Evolutionary conservation across 35 echinoderm and acorn worm species (phyloP), one percentile per base, ranked within the genome.

Genomic region (Lytechinus variegatus): DNA sequence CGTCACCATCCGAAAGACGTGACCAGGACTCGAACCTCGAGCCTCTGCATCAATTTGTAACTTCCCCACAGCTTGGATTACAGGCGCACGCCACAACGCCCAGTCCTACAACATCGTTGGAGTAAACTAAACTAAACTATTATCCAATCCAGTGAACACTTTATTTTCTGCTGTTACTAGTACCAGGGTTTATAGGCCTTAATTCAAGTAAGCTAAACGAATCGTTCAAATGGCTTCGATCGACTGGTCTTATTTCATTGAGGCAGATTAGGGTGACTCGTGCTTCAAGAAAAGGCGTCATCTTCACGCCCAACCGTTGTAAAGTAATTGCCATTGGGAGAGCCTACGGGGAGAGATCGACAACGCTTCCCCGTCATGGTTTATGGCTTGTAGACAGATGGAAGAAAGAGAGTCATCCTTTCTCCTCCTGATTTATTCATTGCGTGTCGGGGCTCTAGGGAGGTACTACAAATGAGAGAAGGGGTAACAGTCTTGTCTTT

Each of bases 401-500:
- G 66, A 24, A 24, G 16, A 21, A 11, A 79, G 14, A n/a, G n/a
- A 79, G 66, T 79, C n/a, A 24, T 79, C 66, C 66, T 79, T 79
- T 79, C 66, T 79, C 66, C 66, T 79, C 16, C 66, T 79, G 19
- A 79, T 79, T 79, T 79, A 79, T 79, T 79, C 66, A 79, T 79
- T 16, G 16, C 66, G 14, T 24, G 66, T 24, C 66, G 14, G 66
- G 66, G 66, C 66, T 79, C 66, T 79, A 24, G 66, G 66, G 16
- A 79, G 66, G 19, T 16, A 79, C 66, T 79, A 24, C 21, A 4
- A 79, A n/a, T 44, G 19, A n/a, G 66, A 79, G 66, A n/a, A n/a
- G 66, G 66, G 66, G 24, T 16, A 16, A 79, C n/a, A 24, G 19
- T 79, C 66, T 24, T 79, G 8, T 79, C 66, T 79, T 5, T 79